phyloP scores from a whole-genome alignment of 2,797 vertebrate genomes.

The Pseudocheirus occidentalis region DNA sequence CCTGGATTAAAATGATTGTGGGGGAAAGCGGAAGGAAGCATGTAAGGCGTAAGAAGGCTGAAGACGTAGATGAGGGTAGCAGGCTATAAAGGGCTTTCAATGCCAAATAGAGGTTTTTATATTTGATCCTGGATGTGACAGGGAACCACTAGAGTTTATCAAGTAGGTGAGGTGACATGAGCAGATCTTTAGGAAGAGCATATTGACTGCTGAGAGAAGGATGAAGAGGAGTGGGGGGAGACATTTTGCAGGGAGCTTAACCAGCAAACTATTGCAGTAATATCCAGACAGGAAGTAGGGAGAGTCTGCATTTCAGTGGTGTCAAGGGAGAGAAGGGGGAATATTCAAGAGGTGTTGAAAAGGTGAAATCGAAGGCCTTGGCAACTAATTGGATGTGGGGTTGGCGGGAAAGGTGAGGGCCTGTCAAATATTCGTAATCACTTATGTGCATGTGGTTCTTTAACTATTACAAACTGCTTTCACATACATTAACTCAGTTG shows the following conservation, averaged over 20 bases:
- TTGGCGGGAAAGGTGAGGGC: background rate
- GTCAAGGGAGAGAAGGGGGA: background rate
- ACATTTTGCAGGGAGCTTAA: background rate
- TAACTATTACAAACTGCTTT: background rate
- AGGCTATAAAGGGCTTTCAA: background rate
- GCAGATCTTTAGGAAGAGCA: background rate
- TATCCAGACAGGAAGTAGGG: background rate
- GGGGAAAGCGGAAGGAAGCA: background rate
- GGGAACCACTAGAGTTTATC: background rate
- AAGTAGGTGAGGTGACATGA: background rate
- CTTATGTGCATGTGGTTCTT: background rate
- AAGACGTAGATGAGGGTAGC: background rate
- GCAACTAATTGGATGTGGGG: background rate
- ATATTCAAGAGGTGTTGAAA: background rate
- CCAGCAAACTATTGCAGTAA: background rate
- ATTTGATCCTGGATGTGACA: background rate
- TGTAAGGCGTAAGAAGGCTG: background rate
- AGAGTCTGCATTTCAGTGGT: background rate
- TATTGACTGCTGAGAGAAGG: background rate
- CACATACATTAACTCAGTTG: background rate
- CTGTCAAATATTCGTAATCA: background rate
- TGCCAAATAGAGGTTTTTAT: background rate
- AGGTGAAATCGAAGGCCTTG: background rate
- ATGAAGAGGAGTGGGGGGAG: background rate
- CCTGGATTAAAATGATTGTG: background rate